Percentiles rank a stretch among this genome's conserved stretches.
Conservation (phyloP, 2,888 invertebrate genomes). For the Orthosia gracilis region DNA sequence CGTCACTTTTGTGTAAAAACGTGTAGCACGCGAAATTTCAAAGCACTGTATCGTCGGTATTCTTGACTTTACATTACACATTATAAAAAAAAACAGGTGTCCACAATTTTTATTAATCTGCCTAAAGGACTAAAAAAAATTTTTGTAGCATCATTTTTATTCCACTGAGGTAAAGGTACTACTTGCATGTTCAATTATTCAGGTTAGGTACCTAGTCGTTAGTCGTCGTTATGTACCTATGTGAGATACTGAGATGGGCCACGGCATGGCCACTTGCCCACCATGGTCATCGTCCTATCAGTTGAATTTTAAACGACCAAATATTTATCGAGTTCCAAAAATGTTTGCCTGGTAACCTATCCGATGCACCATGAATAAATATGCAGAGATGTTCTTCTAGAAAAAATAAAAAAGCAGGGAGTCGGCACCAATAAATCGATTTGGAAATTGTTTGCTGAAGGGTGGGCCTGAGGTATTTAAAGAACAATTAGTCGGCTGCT, state of each 20-base stretch:
- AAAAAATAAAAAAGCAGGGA: slow-evolving; percentile 80
- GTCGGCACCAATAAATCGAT: slow-evolving; percentile 87
- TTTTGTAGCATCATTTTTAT: background rate
- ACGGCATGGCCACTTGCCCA: slow-evolving; percentile 9
- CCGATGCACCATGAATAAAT: slow-evolving; percentile 69
- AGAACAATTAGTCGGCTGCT: slow-evolving; percentile 90
- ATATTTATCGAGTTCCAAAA: slow-evolving; percentile 77
- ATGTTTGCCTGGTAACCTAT: slow-evolving; percentile 82
- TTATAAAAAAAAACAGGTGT: no score
- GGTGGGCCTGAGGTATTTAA: slow-evolving; percentile 89
- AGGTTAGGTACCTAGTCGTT: background rate
- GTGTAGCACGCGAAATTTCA: no score
- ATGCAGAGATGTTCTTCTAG: slow-evolving; percentile 69
- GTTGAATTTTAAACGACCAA: slow-evolving; percentile 67
- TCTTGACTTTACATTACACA: no score
- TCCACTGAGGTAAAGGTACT: slow-evolving; percentile 15
- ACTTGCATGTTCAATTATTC: slow-evolving; percentile 3
- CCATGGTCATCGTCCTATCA: slow-evolving; percentile 39
- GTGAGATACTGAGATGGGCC: slow-evolving; percentile 22
- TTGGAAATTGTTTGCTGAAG: slow-evolving; percentile 87
- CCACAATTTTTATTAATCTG: no score
- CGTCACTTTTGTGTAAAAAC: no score
- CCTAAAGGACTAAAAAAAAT: no score
- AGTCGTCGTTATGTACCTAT: slow-evolving; percentile 5
- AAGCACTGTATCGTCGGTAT: no score